Evolutionary conservation across 2,113 vertebrate genomes (phyloP).

Genomic region (Pholis gunnellus): DNA sequence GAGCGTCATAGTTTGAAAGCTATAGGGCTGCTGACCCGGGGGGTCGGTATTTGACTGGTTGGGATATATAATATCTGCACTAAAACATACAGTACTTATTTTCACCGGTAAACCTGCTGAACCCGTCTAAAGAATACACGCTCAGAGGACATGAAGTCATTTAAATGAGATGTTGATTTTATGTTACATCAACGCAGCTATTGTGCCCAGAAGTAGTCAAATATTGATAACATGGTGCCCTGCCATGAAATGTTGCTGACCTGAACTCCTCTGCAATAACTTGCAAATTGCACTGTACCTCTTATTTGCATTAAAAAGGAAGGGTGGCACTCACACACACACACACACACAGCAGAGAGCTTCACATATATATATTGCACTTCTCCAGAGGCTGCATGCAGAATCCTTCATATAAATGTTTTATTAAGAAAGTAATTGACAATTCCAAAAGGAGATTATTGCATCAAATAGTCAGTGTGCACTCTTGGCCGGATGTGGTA

Average conservation of each 20-base stretch:
- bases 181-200: not conserved
- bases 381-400: conserved; percentile 35
- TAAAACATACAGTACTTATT: not conserved
- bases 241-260: conserved; percentile 26
- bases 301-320: conserved; percentile 43
- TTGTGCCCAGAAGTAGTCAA: conserved; percentile 5
- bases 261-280: conserved; percentile 37
- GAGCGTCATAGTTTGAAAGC: not conserved
- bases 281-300: conserved; percentile 32
- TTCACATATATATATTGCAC: conserved; percentile 17
- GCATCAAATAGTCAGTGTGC: conserved; percentile 45
- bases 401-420: conserved; percentile 55
- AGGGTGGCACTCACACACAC: conserved; percentile 9
- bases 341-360: no score
- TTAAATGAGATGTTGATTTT: conserved; percentile 21
- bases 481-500: conserved; percentile 29
- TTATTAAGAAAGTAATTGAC: conserved; percentile 66
- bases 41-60: not conserved
- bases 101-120: not conserved
- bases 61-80: not conserved
- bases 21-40: not conserved
- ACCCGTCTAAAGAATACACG: not conserved
- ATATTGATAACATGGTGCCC: conserved; percentile 42
- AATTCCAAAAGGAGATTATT: conserved; percentile 63
- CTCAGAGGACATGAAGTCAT: not conserved